Conservation (phyloP, 1,140 invertebrate genomes). For the Apocrypta bakeri region DNA sequence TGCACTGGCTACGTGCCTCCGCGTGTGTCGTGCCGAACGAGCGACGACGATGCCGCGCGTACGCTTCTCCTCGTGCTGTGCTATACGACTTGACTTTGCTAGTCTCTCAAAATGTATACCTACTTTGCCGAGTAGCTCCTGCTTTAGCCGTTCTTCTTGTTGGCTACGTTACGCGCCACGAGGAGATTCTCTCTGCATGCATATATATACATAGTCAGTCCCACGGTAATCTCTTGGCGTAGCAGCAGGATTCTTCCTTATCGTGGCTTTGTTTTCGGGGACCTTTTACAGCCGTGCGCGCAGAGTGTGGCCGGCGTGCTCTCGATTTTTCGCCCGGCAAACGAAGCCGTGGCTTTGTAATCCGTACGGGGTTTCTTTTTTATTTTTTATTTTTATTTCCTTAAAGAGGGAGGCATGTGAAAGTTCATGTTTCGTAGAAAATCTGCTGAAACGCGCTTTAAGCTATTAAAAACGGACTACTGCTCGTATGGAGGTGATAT, state of each 20-base stretch:
- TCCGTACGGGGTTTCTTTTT: background rate
- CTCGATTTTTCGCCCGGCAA: conserved; percentile 16
- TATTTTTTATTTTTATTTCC: too few species aligned
- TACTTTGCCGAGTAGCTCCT: background rate
- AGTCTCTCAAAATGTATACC: background rate
- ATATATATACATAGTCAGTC: conserved; percentile 33
- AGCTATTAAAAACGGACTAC: too few species aligned
- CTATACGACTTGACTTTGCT: background rate
- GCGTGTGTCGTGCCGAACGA: conserved; percentile 35
- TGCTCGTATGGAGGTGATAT: too few species aligned
- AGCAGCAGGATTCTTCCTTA: conserved; percentile 46
- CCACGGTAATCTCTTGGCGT: conserved; percentile 44
- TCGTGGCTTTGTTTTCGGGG: conserved; percentile 9
- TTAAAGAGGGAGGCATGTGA: too few species aligned
- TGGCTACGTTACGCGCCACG: background rate
- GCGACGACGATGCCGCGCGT: conserved; percentile 12
- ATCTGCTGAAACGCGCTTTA: too few species aligned
- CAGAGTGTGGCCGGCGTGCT: background rate
- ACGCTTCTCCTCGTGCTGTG: background rate
- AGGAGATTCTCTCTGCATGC: background rate
- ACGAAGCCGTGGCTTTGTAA: too few species aligned
- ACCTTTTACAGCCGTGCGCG: too few species aligned
- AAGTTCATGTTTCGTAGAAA: too few species aligned
- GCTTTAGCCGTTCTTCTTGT: conserved; percentile 24
- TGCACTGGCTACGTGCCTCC: conserved; percentile 26